Evolutionary conservation across 64 coral and sea anemone genomes (phyloP).

Genomic region (Stichodactyla helianthus): DNA sequence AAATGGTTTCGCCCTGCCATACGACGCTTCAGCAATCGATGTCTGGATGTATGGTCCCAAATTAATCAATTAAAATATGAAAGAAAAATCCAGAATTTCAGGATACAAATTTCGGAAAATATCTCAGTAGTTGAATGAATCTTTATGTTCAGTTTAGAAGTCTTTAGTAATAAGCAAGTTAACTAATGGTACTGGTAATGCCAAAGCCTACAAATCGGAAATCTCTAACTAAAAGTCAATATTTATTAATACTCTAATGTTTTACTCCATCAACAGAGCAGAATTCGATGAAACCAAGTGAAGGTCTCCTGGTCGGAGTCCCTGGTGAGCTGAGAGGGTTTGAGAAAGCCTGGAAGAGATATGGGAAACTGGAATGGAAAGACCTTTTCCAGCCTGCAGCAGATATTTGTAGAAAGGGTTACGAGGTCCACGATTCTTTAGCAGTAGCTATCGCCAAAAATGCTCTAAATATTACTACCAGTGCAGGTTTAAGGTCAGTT

Average conservation of each 20-base stretch:
- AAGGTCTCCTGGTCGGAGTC: slow-evolving; percentile 64
- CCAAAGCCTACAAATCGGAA: not conserved
- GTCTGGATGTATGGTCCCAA: too few species aligned
- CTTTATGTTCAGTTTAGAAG: too few species aligned
- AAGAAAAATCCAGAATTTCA: too few species aligned
- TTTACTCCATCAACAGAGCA: slow-evolving; percentile 28
- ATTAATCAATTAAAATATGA: too few species aligned
- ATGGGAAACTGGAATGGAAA: slow-evolving; percentile 50
- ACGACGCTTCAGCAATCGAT: too few species aligned
- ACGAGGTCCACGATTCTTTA: slow-evolving; percentile 40
- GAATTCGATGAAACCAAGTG: slow-evolving; percentile 43
- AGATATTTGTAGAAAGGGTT: slow-evolving; percentile 43
- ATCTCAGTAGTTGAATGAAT: too few species aligned
- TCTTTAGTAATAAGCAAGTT: too few species aligned
- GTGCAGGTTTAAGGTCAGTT: slow-evolving; percentile 41
- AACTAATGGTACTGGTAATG: not conserved
- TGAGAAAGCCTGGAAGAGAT: slow-evolving; percentile 66
- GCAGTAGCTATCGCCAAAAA: slow-evolving; percentile 57
- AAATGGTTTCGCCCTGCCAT: too few species aligned
- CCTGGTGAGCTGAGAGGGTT: slow-evolving; percentile 73
- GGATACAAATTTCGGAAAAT: too few species aligned
- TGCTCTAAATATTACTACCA: slow-evolving; percentile 39
- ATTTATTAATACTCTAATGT: too few species aligned
- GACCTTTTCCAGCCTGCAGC: slow-evolving; percentile 68
- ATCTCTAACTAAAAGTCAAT: too few species aligned